These are phyloP conservation scores for Gallinago stenura DNA, from an alignment of 2,797 vertebrate genomes.

Conservation along the genomic window DNA sequence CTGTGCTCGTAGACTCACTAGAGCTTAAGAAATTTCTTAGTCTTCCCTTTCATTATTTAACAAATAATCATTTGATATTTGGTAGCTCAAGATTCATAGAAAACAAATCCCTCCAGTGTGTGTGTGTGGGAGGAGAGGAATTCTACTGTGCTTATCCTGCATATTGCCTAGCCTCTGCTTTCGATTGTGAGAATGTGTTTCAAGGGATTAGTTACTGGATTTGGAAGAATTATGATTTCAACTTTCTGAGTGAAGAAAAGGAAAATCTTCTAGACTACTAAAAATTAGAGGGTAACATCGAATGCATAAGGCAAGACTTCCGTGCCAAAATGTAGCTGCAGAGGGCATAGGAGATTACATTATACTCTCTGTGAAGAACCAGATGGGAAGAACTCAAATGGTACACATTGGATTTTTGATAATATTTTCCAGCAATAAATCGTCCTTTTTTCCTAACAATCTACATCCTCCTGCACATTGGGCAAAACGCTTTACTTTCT, in stretches of 20 bases:
- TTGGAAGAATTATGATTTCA: slow-evolving; percentile 44
- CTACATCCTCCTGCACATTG: not conserved
- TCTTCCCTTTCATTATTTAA: slow-evolving; percentile 31
- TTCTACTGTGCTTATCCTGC: slow-evolving; percentile 16
- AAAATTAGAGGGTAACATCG: not conserved
- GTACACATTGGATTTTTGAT: not conserved
- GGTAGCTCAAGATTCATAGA: not conserved
- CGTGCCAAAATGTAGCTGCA: not conserved
- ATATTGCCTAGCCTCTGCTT: not conserved
- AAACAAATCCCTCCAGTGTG: slow-evolving; percentile 25
- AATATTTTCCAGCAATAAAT: not conserved
- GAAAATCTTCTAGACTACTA: not conserved
- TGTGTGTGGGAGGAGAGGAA: rapidly evolving
- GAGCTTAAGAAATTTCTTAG: slow-evolving; percentile 13
- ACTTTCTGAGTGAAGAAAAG: not conserved
- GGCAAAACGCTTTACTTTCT: not conserved
- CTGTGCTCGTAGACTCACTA: not conserved
- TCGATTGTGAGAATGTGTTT: not conserved
- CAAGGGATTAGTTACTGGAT: slow-evolving; percentile 4
- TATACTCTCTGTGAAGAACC: not conserved
- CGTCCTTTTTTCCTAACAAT: not conserved
- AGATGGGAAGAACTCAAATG: not conserved
- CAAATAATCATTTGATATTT: slow-evolving; percentile 45
- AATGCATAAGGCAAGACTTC: not conserved
- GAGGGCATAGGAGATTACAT: not conserved